Evolutionary conservation across 1,140 invertebrate species (phyloP), one percentile per base, ranked within the genome.

Genomic region (Drosophila subpulchrella): DNA sequence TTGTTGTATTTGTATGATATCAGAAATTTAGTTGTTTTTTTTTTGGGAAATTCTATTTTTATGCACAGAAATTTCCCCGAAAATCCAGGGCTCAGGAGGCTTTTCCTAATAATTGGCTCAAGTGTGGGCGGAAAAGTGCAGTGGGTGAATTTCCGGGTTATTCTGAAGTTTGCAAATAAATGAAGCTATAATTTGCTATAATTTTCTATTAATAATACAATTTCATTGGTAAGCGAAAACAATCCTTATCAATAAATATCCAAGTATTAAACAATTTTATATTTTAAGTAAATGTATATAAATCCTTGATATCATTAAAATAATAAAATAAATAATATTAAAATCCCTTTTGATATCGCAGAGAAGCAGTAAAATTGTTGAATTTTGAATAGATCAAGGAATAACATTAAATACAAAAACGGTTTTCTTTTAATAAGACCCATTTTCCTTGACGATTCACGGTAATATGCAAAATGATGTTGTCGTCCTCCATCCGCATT

Each of bases 401-500:
- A 27, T n/a, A 27, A 47, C 8, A 7, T 24, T 13, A 24, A 47
- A 47, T 20, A 6, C 12, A 27, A 47, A 47, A 47, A 27, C 20
- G 13, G 4, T 13, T 3, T 13, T 15, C 13, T n/a, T 15, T 11
- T 11, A 3, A 41, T 41, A n/a, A 15, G 8, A 6, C 41, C 6
- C 46, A 8, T 4, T 30, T 27, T 27, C 46, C 24, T 17, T 27
- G 44, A 12, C 13, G 13, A 30, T 30, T 48, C 24, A 48, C 27
- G 24, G 13, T 48, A 30, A 30, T 30, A 48, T 30, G 13, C 7
- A 48, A 48, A 41, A 47, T 3, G 27, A 30, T 30, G 7, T 47
- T 27, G 12, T 8, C 24, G 47, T 32, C 15, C 27, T 48, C 27
- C 47, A 65, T 51, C 20, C 54, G 50, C n/a, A 83, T 62, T 82